Base-by-base conservation (phyloP, 2,113 vertebrate species). In the Lates calcarifer region DNA sequence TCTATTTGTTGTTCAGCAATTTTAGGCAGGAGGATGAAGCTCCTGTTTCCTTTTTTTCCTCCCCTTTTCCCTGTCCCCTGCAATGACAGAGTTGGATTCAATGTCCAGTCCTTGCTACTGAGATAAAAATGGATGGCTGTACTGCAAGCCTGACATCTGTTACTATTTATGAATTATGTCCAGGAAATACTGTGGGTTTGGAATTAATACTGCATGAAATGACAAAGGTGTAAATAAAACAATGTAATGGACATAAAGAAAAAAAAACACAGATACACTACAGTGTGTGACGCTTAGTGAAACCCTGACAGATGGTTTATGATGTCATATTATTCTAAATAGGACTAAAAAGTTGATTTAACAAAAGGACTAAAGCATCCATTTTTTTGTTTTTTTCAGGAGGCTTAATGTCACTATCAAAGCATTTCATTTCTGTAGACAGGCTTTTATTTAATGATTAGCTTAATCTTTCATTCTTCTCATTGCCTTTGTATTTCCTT, bases 381-480 rank as follows among this genome's bases (percentile, higher is more conserved):
- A 17, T 76, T 47, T 24, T 45, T 37, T 26, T 31, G 20, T 76
- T 47, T 24, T 45, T 37, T 26, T 31, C 41, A 29, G 20, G 31
- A 56, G 29, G 68, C 49, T 69, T 73, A 61, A 83, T 66, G 69
- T 81, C 61, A 64, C 15, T 31, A 6, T 77, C 67, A 69, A 56
- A 56, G 7, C 69, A 58, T 61, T 69, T 58, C 5, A 33, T 63
- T 58, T 0, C 2, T 53, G 33, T 31, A n/a, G 41, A 62, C 33
- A 39, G 5, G 37, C 49, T 71, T 72, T 60, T n/a, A 24, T 37
- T 26, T 6, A 33, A 70, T 43, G 6, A 74, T 26, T 10, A 18
- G 49, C 33, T 11, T 58, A 49, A 22, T 83, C 7, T 64, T 29
- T 31, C 0, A 37, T n/a, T 55, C 7, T 12, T 72, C 8, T 33